Evolutionary conservation across 2,113 vertebrate species (phyloP).

Genomic region (Oenanthe oenanthe): DNA sequence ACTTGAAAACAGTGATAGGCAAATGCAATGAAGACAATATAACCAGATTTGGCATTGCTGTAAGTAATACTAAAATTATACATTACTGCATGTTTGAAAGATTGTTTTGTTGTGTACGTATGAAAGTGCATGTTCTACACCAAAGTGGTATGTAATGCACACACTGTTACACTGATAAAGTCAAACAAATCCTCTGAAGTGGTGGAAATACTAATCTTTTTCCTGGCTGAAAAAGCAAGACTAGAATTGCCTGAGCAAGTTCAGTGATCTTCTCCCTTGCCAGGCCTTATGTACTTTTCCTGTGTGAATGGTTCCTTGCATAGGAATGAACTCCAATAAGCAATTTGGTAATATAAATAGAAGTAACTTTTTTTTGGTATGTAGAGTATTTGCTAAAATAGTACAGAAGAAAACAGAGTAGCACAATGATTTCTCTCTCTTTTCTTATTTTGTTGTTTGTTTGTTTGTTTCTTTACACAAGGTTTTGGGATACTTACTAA

Average conservation of each 20-base stretch:
- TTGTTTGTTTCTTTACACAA: slow-evolving; percentile 34
- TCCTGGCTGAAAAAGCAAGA: neutral
- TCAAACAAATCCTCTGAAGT: neutral
- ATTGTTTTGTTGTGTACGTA: neutral
- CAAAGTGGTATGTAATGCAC: neutral
- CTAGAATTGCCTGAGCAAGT: neutral
- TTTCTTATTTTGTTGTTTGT: neutral
- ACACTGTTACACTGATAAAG: neutral
- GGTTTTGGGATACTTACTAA: slow-evolving; percentile 92
- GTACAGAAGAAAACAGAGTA: neutral
- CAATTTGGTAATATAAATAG: neutral
- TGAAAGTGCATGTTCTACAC: neutral
- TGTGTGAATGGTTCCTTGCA: neutral
- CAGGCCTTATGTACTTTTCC: neutral
- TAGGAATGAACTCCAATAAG: neutral
- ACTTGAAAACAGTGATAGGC: slow-evolving; percentile 73
- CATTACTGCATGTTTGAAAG: neutral
- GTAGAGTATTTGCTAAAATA: neutral
- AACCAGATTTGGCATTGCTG: slow-evolving; percentile 91
- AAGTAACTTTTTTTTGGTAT: neutral
- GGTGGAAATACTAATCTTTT: neutral
- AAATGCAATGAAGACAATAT: slow-evolving; percentile 83
- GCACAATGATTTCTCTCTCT: neutral
- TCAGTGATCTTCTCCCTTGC: neutral
- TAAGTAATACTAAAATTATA: slow-evolving; percentile 73